A percentile compares a stretch with the other conserved stretches of the same genome.
phyloP scores from a whole-genome alignment of 2,797 vertebrate genomes.

The Limosa lapponica region DNA sequence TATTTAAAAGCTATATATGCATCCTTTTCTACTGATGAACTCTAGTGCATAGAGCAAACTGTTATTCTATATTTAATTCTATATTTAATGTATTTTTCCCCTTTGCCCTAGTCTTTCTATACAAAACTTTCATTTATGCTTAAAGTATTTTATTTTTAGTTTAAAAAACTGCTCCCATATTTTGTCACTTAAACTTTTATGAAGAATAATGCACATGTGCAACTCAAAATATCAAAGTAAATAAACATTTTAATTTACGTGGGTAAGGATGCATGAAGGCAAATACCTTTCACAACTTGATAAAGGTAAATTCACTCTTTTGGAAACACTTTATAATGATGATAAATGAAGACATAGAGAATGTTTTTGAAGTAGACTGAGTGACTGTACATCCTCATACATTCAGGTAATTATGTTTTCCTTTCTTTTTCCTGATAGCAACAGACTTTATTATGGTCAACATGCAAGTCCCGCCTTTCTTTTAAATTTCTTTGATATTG shows the following conservation, averaged over 20 bases:
- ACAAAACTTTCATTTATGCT: neutral
- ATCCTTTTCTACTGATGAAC: neutral
- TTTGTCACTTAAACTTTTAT: slow-evolving; percentile 54
- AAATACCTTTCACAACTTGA: neutral
- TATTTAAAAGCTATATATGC: neutral
- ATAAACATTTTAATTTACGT: slow-evolving; percentile 40
- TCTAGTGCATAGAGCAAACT: neutral
- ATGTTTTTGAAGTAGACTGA: slow-evolving; percentile 25
- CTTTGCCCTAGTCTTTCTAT: neutral
- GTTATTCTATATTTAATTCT: neutral
- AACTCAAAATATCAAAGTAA: slow-evolving; percentile 55
- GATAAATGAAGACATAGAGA: slow-evolving; percentile 51
- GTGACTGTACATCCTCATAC: neutral
- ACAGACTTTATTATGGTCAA: neutral
- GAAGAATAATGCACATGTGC: slow-evolving; percentile 37
- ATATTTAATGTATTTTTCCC: neutral
- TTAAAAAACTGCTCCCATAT: neutral
- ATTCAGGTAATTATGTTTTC: neutral
- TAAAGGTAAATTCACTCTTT: slow-evolving; percentile 29
- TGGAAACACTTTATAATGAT: slow-evolving; percentile 46
- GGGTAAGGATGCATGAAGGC: slow-evolving; percentile 44
- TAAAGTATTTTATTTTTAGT: neutral
- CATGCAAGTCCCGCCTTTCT: neutral
- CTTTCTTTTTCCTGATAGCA: neutral
- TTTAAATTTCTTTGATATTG: neutral